Evolutionary conservation across 2,797 vertebrate genomes (phyloP).

Genomic region (Pogoniulus pusillus): DNA sequence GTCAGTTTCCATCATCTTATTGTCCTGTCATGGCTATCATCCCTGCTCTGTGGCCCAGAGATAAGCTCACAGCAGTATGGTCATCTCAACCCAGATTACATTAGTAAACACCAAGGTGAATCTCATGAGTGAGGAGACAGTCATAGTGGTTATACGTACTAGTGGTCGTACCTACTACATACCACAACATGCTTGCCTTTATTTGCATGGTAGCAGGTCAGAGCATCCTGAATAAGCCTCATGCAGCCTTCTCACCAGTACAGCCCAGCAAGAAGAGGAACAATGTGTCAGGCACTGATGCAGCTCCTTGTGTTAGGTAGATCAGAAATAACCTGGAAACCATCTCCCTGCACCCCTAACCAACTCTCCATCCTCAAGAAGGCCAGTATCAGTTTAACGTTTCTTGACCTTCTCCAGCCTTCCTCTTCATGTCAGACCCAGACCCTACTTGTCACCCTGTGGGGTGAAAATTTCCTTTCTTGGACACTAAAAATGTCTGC

Average conservation of each 20-base stretch:
- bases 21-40: too few species aligned
- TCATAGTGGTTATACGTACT: background rate
- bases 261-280: background rate
- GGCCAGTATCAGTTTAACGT: constrained; percentile 10
- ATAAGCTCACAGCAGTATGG: background rate
- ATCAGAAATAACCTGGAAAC: constrained; percentile 35
- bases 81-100: background rate
- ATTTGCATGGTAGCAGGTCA: background rate
- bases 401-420: background rate
- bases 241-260: background rate
- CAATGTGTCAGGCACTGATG: background rate
- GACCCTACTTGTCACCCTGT: background rate
- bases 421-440: background rate
- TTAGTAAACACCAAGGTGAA: background rate
- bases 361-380: constrained; percentile 8
- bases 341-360: background rate
- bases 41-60: background rate
- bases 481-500: background rate
- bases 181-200: background rate
- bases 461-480: constrained; percentile 20
- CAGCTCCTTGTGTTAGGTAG: background rate
- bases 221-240: background rate
- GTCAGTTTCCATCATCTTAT: background rate
- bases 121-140: background rate
- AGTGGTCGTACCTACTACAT: background rate